phyloP scores from a whole-genome alignment of 2,888 invertebrate genomes.

The Odontocolon sp. region DNA sequence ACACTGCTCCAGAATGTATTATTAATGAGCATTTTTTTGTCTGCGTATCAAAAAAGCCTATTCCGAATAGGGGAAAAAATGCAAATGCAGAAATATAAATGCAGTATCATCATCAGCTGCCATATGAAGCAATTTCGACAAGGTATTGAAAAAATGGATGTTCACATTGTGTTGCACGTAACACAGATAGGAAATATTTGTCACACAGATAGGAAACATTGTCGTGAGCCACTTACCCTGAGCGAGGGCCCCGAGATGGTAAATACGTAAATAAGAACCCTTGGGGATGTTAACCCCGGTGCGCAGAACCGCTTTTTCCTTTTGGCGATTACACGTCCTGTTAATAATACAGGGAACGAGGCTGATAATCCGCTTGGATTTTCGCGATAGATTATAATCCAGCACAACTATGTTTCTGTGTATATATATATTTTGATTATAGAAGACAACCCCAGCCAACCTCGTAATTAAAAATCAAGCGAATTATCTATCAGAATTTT shows the following conservation, averaged over 20 bases:
- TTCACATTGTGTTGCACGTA: too few species aligned
- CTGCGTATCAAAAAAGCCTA: too few species aligned
- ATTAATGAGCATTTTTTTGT: too few species aligned
- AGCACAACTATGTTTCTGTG: constrained; percentile 13
- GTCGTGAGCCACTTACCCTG: constrained; percentile 3
- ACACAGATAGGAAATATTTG: too few species aligned
- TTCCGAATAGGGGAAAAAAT: too few species aligned
- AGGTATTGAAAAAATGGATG: too few species aligned
- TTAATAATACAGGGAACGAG: constrained; percentile 46
- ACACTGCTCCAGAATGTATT: too few species aligned
- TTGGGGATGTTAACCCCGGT: constrained; percentile 11
- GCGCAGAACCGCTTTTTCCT: constrained; percentile 10
- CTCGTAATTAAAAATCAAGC: constrained; percentile 29
- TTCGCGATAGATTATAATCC: neutral
- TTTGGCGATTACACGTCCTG: constrained; percentile 37
- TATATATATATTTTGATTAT: constrained; percentile 32
- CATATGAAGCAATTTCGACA: too few species aligned
- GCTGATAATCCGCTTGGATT: constrained; percentile 29
- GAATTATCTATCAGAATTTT: constrained; percentile 49
- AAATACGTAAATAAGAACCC: constrained; percentile 10
- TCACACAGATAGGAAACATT: too few species aligned
- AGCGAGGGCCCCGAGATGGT: constrained; percentile 12
- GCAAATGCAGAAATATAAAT: too few species aligned
- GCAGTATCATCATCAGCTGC: too few species aligned
- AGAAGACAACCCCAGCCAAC: constrained; percentile 25